Percentiles rank a stretch among this genome's conserved stretches.
phyloP scores from a whole-genome alignment of 2,888 invertebrate genomes.

The Siphlonurus alternatus region DNA sequence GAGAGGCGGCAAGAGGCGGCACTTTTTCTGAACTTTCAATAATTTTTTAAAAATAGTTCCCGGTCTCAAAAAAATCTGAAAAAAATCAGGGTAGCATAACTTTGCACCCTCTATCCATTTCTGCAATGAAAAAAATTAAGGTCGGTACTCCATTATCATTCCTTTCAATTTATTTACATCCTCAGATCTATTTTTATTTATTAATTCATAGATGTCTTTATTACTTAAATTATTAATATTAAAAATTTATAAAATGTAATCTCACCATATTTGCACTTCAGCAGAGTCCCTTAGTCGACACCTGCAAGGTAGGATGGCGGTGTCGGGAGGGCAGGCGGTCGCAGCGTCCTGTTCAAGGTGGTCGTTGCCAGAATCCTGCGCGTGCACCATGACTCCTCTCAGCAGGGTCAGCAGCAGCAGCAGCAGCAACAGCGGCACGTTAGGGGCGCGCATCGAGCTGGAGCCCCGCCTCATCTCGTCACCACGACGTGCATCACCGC shows the following conservation, averaged over 20 bases:
- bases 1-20: too few species aligned
- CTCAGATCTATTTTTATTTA: too few species aligned
- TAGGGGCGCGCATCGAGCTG: not conserved
- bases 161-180: not conserved
- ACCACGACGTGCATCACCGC: not conserved
- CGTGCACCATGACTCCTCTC: not conserved
- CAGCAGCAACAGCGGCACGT: not conserved
- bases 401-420: not conserved
- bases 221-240: too few species aligned
- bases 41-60: too few species aligned
- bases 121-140: too few species aligned
- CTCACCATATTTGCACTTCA: not conserved
- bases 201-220: too few species aligned
- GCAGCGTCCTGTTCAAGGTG: not conserved
- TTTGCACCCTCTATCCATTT: too few species aligned
- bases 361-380: not conserved
- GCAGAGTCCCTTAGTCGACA: not conserved
- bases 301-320: conserved; percentile 1
- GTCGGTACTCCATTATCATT: not conserved
- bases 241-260: not conserved
- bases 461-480: not conserved
- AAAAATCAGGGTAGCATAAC: too few species aligned
- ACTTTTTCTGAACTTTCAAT: too few species aligned
- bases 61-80: too few species aligned
- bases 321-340: not conserved